A percentile compares a stretch with the other conserved stretches of the same genome.
Conservation (phyloP, 2,888 invertebrate species). For the Eilema sororculum region DNA sequence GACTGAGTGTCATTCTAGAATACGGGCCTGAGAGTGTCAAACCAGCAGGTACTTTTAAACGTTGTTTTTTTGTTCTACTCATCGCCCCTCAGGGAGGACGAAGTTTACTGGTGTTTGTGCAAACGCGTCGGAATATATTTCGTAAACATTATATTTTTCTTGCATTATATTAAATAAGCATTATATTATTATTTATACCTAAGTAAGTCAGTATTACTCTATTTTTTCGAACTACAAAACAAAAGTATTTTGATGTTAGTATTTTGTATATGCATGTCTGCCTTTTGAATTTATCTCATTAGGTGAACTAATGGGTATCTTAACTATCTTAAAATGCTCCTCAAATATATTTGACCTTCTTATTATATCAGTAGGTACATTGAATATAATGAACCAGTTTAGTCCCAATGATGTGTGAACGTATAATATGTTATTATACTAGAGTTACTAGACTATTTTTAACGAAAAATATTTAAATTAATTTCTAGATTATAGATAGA, state of each 20-base stretch:
- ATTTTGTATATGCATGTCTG: neutral
- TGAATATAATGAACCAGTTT: constrained; percentile 5
- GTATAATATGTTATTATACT: no score
- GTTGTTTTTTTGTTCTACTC: no score
- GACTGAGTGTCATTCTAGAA: no score
- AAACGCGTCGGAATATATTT: no score
- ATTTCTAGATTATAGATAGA: neutral
- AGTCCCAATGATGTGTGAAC: neutral
- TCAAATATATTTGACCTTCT: neutral
- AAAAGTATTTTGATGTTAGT: neutral
- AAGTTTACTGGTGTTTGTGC: no score
- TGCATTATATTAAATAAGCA: no score
- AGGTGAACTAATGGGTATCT: neutral
- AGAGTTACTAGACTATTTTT: no score
- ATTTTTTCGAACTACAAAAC: neutral
- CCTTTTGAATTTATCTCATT: neutral
- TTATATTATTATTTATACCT: no score
- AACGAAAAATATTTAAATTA: neutral
- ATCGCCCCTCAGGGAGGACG: no score
- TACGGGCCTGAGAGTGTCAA: no score
- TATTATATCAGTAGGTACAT: neutral
- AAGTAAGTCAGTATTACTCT: neutral
- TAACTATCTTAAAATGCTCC: neutral
- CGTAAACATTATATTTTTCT: no score
- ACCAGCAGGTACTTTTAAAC: no score